Evolutionary conservation across 2,797 vertebrate genomes (phyloP), one percentile per base, ranked within the genome.

Genomic region (Scomberomorus guttatus): DNA sequence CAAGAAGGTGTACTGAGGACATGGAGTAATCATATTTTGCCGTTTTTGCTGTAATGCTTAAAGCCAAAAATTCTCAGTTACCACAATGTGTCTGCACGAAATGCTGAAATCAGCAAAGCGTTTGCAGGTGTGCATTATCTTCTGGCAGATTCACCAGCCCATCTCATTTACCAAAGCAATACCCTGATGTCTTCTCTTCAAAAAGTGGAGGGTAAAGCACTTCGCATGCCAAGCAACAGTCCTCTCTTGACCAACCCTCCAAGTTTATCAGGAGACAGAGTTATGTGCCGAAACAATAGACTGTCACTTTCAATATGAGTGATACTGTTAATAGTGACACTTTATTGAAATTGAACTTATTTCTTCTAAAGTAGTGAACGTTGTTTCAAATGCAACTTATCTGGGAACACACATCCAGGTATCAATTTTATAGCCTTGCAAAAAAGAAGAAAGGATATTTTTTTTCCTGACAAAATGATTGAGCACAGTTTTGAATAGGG

Each of bases 341-440:
- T 78, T 81, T 32, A 74, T 48, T 82, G 4, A 80, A 71, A 80
- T 61, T 32, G 46, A 80, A 80, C 75, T 62, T 75, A 44, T 71
- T 34, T 58, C n/a, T 72, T 51, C 44, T 75, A 62, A 27, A 67
- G 66, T n/a, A 4, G 64, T 67, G 73, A 80, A 82, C 75, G 77
- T 71, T 72, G 44, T 81, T 74, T 80, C 18, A 55, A 69, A 75
- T 55, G 37, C 20, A 57, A 24, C 44, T 69, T 61, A 63, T 80
- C n/a, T 52, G 77, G 37, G 50, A 79, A 70, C 42, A 57, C 8
- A 12, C 1, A 18, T 46, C 44, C 57, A 56, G 15, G n/a, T 71
- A 72, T 72, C 66, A 73, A 29, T 72, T 81, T 75, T 18, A 61
- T 25, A 46, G 25, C 42, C 11, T 20, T 12, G 10, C 73, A 80